Evolutionary conservation across 1,140 invertebrate genomes (phyloP), one percentile per base, ranked within the genome.

Genomic region (Drosophila punjabiensis): DNA sequence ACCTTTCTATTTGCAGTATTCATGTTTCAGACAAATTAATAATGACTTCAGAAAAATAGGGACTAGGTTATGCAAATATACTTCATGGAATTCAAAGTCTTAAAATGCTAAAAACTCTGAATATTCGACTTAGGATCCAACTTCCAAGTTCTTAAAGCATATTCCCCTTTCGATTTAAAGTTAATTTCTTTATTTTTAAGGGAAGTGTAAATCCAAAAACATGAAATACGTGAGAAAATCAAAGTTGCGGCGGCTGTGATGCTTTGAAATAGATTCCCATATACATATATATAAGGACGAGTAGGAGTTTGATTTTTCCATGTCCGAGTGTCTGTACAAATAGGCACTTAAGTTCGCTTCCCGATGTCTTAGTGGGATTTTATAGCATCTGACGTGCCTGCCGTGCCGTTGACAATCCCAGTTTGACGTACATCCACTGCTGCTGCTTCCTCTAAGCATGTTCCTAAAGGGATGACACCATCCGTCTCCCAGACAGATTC

Each of bases 211-310:
- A 73, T 84, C 76, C 81, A 77, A 78, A 91, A 92, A 92, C 91
- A 92, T 82, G 91, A 79, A 92, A 87, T 82, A 92, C 91, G 91
- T 92, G 91, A 92, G 91, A 92, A 91, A 80, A 69, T 75, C 56
- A 70, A 86, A 64, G 63, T 63, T 79, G 76, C 45, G 30, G 59
- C 65, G 35, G n/a, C 67, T 45, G 43, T 20, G 56, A 65, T 47
- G 60, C 59, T 81, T 68, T 76, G 75, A 81, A 61, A 69, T 45
- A 73, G 59, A 68, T 71, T 65, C 48, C 48, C 76, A 41, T 50
- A 61, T 64, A 70, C 60, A 63, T 55, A 20, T 11, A 63, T 55
- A 20, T 11, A 58, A 58, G 55, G 55, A 58, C 55, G 13, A 69
- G 32, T 32, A 65, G 48, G 28, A 61, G 68, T 62, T 41, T 52